These are phyloP conservation scores for Emys orbicularis DNA, from an alignment of 2,797 vertebrate species.

Conservation along the genomic window DNA sequence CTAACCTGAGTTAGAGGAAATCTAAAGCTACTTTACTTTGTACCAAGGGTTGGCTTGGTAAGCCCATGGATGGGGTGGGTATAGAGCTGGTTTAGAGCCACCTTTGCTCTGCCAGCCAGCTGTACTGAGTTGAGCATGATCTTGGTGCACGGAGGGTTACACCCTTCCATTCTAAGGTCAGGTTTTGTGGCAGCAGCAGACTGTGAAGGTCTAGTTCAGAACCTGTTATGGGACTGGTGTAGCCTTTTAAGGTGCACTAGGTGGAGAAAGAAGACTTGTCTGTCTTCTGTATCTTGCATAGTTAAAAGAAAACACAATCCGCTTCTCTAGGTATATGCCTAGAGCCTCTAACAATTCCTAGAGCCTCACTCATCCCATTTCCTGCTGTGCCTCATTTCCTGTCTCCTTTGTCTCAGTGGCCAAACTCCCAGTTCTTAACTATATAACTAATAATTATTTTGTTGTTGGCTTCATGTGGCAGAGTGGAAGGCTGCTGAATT, in stretches of 20 bases:
- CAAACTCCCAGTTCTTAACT: not conserved
- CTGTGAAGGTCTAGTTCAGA: too few species aligned
- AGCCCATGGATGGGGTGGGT: not conserved
- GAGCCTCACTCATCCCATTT: not conserved
- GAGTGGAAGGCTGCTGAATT: constrained; percentile 22
- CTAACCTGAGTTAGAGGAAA: too few species aligned
- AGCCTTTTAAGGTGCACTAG: too few species aligned
- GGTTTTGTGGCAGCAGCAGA: too few species aligned
- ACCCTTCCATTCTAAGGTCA: too few species aligned
- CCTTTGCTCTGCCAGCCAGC: not conserved
- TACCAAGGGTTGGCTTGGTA: not conserved
- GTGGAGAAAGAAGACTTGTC: too few species aligned
- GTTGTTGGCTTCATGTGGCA: not conserved
- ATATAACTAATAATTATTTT: not conserved
- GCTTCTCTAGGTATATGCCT: not conserved
- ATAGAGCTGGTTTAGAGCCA: not conserved
- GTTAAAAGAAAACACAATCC: not conserved
- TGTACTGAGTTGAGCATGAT: not conserved
- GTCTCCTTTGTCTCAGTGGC: not conserved
- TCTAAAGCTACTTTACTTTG: not conserved
- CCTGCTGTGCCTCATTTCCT: not conserved
- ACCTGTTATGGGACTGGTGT: too few species aligned
- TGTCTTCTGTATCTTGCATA: too few species aligned
- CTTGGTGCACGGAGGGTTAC: not conserved
- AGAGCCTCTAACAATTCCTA: not conserved